A percentile compares a stretch with the other conserved stretches of the same genome.
phyloP scores from a whole-genome alignment of 1,140 invertebrate species.

The Globodera ellingtonae region DNA sequence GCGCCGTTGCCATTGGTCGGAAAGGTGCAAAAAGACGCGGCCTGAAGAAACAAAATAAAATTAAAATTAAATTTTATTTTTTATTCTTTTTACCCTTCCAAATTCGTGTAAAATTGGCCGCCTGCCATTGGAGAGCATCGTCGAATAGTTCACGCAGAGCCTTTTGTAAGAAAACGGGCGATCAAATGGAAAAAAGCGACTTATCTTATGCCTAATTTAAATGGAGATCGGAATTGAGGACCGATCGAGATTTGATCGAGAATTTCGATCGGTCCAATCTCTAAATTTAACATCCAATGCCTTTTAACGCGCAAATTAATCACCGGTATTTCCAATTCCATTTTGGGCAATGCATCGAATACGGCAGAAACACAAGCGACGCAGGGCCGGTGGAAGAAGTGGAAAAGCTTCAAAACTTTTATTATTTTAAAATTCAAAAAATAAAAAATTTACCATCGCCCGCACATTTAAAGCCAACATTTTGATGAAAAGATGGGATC shows the following conservation, averaged over 20 bases:
- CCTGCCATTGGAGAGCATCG: conserved; percentile 53
- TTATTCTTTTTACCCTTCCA: conserved; percentile 50
- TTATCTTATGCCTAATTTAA: not conserved
- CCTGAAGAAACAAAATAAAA: conserved; percentile 4
- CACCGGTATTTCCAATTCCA: conserved; percentile 36
- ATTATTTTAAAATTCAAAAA: no score
- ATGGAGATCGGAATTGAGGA: not conserved
- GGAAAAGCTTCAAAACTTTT: conserved; percentile 3
- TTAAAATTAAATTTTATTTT: conserved; percentile 8
- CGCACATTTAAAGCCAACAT: conserved; percentile 53
- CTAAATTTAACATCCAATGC: no score
- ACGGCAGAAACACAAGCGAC: conserved; percentile 61
- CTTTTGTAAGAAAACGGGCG: conserved; percentile 2
- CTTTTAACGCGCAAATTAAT: not conserved
- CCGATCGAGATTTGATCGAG: no score
- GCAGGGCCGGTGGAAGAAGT: conserved; percentile 47
- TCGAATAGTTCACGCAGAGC: conserved; percentile 14
- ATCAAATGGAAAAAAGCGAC: not conserved
- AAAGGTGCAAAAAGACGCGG: conserved; percentile 58
- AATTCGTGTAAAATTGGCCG: conserved; percentile 58
- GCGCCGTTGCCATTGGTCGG: conserved; percentile 57
- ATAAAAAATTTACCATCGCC: conserved; percentile 29
- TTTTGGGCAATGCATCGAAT: conserved; percentile 57
- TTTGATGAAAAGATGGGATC: conserved; percentile 37
- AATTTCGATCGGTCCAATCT: no score